Conservation (phyloP, 2,113 vertebrate genomes). For the Amazona vittata region DNA sequence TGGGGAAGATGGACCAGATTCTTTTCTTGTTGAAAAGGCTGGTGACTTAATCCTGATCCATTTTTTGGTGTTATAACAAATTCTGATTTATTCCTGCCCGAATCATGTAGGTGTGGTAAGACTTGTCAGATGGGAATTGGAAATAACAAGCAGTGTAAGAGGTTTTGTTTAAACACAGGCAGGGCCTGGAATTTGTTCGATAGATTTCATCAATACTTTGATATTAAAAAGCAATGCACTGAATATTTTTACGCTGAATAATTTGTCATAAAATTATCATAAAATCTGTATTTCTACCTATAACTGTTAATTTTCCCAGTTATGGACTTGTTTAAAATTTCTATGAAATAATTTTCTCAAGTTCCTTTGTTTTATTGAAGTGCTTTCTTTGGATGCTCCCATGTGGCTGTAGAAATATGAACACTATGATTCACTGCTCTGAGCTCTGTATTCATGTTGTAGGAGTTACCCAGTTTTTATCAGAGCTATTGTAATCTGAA, state of each 20-base stretch:
- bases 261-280: neutral
- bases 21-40: neutral
- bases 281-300: neutral
- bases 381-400: neutral
- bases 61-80: neutral
- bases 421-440: neutral
- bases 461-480: neutral
- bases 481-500: neutral
- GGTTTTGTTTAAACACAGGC: neutral
- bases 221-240: neutral
- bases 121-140: neutral
- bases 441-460: neutral
- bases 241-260: neutral
- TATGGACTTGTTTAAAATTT: neutral
- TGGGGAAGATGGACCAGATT: neutral
- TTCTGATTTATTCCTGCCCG: neutral
- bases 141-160: neutral
- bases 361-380: neutral
- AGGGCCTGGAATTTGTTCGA: neutral
- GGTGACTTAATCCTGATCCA: neutral
- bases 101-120: neutral
- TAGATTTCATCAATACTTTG: neutral
- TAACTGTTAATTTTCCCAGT: neutral
- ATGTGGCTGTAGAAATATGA: neutral
- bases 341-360: neutral